Base-by-base conservation (phyloP, 2,113 vertebrate species). In the Arenaria interpres region DNA sequence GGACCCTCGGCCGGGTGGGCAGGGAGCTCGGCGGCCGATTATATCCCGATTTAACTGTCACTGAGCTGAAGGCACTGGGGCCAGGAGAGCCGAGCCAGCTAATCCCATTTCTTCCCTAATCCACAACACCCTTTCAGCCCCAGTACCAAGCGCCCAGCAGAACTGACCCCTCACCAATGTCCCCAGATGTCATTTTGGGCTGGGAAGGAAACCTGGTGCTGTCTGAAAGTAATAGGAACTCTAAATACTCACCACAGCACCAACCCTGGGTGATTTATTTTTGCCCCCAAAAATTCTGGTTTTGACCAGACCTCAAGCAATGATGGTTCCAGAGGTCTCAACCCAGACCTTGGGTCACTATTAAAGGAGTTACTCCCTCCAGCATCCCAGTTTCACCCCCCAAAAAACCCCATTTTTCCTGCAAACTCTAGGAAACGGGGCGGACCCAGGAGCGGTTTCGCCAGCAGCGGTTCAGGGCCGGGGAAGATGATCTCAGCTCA, bases 91-190 rank as follows among this genome's bases (percentile, higher is more conserved):
- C 48, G 2, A 78, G 62, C 56, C 46, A 54, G 69, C 27, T 97
- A 97, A 98, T 96, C 96, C 62, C 64, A 72, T 92, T 86, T 25
- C 75, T 60, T 33, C 77, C 63, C 85, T 97, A 93, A 96, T 85
- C 91, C 78, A 14, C 50, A 6, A 72, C 88, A 94, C 90, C 87
- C 96, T 93, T 97, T 92, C 90, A n/a, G 43, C 27, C 23, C 93
- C 7, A 0, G 88, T 0, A 2, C 57, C 0, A 32, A 68, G 41
- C 1, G 15, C 14, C 33, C 46, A 12, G 80, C 50, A 16, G 67
- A 2, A 4, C 41, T 28, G 30, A 35, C 30, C 3, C 5, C 78
- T 62, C 6, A 1, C 23, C 2, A 0, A 4, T 0, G 0, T 2
- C 17, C 48, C 50, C 43, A 39, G 12, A 4, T 5, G 33, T 11